Conservation (phyloP, 2,797 vertebrate species). For the Platalea minor region DNA sequence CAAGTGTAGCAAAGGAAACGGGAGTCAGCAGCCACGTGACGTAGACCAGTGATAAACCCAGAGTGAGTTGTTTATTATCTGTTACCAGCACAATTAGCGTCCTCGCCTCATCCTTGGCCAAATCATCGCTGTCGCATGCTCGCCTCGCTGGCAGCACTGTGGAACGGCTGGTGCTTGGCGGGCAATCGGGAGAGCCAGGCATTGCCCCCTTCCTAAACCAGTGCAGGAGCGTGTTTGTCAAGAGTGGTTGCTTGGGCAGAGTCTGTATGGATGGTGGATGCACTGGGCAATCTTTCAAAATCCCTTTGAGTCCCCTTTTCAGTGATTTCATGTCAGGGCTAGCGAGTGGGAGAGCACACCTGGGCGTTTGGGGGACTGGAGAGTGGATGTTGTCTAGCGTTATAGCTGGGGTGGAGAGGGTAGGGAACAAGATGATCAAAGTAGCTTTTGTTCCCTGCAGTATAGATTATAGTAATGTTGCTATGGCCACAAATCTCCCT, state of each 20-base stretch:
- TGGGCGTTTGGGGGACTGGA: neutral
- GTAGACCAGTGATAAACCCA: accelerated
- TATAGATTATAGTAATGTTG: slow-evolving; percentile 34
- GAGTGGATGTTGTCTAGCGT: neutral
- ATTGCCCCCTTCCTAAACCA: neutral
- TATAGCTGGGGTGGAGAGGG: neutral
- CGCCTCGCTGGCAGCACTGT: neutral
- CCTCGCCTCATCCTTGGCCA: neutral
- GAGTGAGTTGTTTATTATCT: neutral
- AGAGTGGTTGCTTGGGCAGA: neutral
- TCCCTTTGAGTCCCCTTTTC: neutral
- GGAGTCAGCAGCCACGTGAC: neutral
- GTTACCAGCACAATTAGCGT: neutral
- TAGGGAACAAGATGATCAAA: neutral
- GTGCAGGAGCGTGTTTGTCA: accelerated
- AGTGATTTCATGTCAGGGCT: neutral
- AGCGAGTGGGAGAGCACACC: neutral
- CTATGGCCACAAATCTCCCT: slow-evolving; percentile 59
- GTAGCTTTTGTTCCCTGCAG: slow-evolving; percentile 32
- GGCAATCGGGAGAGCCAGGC: neutral
- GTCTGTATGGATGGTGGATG: accelerated
- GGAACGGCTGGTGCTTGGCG: neutral
- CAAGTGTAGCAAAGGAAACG: neutral
- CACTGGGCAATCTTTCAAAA: neutral
- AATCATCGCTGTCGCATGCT: accelerated